Base-by-base conservation (phyloP, 1,140 invertebrate genomes). In the Bombus balteatus region DNA sequence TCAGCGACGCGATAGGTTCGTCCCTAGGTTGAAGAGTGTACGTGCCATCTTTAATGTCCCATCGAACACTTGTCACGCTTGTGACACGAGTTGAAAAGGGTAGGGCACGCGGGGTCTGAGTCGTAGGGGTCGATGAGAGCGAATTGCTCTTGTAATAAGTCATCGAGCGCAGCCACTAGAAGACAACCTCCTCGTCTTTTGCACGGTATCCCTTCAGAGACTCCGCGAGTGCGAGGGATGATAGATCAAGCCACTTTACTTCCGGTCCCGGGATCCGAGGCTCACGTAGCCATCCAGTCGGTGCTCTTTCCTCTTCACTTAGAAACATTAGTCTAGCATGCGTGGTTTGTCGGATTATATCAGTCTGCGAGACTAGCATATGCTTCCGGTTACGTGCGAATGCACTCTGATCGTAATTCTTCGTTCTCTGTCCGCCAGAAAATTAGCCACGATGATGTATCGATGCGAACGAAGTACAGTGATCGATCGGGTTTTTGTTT, bases 101-200 rank as follows among this genome's bases (percentile, higher is more conserved):
- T 66, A 74, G 15, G 47, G 32, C 59, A 78, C n/a, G 53, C 34
- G 43, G 62, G 28, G 68, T 37, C 32, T 76, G 74, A 76, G 53
- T 28, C 53, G 65, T 8, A 66, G 83, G 83, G 87, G 90, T 91
- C 85, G 89, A 91, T 83, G 87, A 87, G 87, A 85, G 84, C 78
- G 88, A 92, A 90, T 87, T 87, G 88, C 87, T 91, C 91, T 92
- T 82, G 87, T 92, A 92, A 93, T 92, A 93, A 92, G 92, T 93
- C 92, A 92, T 92, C 88, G 89, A 92, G 87, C 81, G 82, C 83
- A 83, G 85, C 81, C 72, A 77, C 68, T 79, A 73, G 77, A 71
- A 85, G 92, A 91, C 86, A 87, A 89, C 88, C 83, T 86, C 88
- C 73, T 47, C 72, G 85, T 85, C 88, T 91, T 86, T 88, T 81